These are phyloP conservation scores for Nesidiocoris tenuis DNA, from an alignment of 2,888 invertebrate species.

Conservation along the genomic window DNA sequence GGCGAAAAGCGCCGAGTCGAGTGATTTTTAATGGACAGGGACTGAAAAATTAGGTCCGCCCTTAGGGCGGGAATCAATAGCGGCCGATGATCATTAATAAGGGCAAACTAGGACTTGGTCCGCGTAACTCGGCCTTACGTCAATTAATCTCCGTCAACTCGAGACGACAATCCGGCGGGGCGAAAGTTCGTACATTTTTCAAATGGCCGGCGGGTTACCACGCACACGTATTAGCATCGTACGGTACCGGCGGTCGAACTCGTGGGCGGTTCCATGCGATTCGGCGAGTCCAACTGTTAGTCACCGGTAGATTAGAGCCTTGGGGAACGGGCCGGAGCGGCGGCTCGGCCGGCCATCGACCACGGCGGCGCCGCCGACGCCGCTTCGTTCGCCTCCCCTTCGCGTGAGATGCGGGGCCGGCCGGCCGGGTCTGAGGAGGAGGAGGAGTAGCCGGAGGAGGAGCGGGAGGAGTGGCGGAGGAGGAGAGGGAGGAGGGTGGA, in stretches of 20 bases:
- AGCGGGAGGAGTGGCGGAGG: no score
- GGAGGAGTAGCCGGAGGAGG: no score
- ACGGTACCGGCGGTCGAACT: not conserved
- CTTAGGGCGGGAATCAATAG: not conserved
- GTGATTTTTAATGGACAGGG: not conserved
- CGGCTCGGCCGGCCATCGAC: not conserved
- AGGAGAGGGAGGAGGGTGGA: no score
- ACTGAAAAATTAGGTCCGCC: not conserved
- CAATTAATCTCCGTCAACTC: not conserved
- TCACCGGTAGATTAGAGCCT: not conserved
- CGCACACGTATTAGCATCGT: not conserved
- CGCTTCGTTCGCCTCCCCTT: not conserved
- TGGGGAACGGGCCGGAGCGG: not conserved
- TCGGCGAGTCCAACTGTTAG: not conserved
- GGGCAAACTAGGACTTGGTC: not conserved
- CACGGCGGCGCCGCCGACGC: not conserved
- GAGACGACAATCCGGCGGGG: not conserved
- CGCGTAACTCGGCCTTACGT: not conserved
- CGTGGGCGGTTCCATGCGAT: not conserved
- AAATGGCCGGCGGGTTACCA: not conserved
- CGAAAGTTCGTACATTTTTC: not conserved
- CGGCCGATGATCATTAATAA: not conserved
- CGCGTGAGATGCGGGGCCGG: not conserved
- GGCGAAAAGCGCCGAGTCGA: no score
- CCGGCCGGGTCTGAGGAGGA: no score